phyloP scores from a whole-genome alignment of 1,140 invertebrate species.

The Aleiodes sp. region DNA sequence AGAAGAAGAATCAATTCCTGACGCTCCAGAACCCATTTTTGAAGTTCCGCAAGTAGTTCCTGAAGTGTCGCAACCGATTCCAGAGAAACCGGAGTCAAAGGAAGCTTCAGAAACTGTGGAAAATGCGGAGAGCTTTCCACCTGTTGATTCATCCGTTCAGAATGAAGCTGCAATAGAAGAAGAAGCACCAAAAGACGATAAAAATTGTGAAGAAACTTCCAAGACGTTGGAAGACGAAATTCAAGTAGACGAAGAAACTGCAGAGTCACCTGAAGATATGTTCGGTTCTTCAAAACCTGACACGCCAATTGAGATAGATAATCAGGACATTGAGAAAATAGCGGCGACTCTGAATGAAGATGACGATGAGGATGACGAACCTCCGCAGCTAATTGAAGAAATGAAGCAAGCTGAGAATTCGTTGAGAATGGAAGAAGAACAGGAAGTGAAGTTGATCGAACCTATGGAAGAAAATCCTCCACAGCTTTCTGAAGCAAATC shows the following conservation, averaged over 20 bases:
- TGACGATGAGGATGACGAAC: background rate
- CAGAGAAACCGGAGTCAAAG: background rate
- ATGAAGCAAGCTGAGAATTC: too few relatives aligned
- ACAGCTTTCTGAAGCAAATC: too few relatives aligned
- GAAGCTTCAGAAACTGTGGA: background rate
- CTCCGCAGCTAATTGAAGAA: background rate
- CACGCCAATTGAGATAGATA: background rate
- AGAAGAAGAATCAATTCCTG: background rate
- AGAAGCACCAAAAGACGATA: background rate
- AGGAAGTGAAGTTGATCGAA: too few relatives aligned
- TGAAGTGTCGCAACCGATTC: background rate
- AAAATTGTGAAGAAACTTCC: background rate
- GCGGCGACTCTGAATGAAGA: background rate
- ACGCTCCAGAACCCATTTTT: background rate
- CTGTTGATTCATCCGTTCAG: background rate
- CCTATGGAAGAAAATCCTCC: too few relatives aligned
- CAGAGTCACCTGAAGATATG: background rate
- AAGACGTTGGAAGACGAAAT: too few relatives aligned
- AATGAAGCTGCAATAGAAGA: background rate
- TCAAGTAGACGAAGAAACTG: background rate
- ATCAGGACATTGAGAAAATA: slow-evolving; percentile 10
- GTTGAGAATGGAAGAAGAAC: too few relatives aligned
- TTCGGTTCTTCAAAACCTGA: background rate
- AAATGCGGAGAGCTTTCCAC: background rate
- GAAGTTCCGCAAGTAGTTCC: background rate